These are phyloP conservation scores for Tetraneura akinire DNA, from an alignment of 1,140 invertebrate genomes.

Conservation along the genomic window DNA sequence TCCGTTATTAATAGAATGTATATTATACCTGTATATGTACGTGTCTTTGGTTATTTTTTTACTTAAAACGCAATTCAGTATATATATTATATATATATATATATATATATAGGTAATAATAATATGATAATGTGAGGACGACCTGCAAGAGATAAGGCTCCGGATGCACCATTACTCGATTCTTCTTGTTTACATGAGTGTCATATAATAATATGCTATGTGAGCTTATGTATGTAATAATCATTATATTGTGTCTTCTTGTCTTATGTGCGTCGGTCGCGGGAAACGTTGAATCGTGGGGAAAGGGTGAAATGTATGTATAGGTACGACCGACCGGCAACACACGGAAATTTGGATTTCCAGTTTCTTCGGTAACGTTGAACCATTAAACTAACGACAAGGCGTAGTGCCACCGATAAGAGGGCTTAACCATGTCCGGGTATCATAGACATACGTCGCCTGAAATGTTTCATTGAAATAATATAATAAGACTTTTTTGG, in stretches of 20 bases:
- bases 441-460: no score
- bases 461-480: neutral
- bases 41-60: conserved; percentile 31
- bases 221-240: conserved; percentile 5
- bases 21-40: no score
- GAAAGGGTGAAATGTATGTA: neutral
- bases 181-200: conserved; percentile 33
- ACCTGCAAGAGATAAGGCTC: conserved; percentile 43
- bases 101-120: no score
- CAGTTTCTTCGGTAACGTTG: conserved; percentile 2
- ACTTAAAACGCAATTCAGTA: conserved; percentile 19
- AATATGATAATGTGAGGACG: conserved; percentile 16
- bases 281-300: neutral
- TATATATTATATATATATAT: neutral
- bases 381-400: neutral
- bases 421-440: neutral
- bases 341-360: conserved; percentile 11
- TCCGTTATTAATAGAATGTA: conserved; percentile 39
- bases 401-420: neutral
- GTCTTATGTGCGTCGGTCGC: neutral
- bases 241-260: conserved; percentile 32
- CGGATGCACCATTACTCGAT: conserved; percentile 37
- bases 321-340: neutral
- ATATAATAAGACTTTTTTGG: neutral
- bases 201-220: neutral